Percentiles rank a stretch among this genome's conserved stretches.
Evolutionary conservation across 2,113 vertebrate species (phyloP).

Genomic region (Empidonax traillii): DNA sequence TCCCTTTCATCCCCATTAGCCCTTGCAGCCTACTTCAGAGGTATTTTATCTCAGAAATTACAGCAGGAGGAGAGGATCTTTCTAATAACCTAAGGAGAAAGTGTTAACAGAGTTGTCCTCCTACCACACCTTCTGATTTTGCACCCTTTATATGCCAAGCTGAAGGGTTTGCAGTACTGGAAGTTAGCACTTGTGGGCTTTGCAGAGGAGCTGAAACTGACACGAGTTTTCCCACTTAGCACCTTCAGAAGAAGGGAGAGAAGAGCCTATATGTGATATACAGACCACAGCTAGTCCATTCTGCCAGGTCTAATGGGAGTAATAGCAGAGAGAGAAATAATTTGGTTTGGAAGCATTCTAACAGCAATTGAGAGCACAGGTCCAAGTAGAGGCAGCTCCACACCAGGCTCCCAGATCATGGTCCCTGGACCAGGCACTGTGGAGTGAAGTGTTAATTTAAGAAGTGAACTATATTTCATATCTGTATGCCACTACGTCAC

Average conservation of each 20-base stretch:
- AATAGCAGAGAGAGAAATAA: background rate
- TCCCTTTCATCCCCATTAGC: background rate
- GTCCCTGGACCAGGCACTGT: too few species aligned
- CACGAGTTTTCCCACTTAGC: background rate
- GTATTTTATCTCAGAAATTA: background rate
- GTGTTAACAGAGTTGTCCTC: background rate
- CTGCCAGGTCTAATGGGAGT: background rate
- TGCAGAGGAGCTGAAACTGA: background rate
- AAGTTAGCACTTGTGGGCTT: background rate
- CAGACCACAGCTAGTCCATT: accelerated
- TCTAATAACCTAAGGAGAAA: background rate
- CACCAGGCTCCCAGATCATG: background rate
- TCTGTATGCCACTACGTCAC: background rate
- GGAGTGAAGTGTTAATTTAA: background rate
- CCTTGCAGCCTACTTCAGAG: background rate
- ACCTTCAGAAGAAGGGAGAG: background rate
- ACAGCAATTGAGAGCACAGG: accelerated
- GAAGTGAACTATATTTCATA: background rate
- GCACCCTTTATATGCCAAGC: background rate
- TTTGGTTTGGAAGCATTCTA: background rate
- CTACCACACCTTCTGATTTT: background rate
- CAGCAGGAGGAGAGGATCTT: background rate
- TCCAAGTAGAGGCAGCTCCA: background rate
- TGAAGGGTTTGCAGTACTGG: background rate
- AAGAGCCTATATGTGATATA: background rate